phyloP scores from a whole-genome alignment of 2,113 vertebrate species.

The Tragulus kanchil region DNA sequence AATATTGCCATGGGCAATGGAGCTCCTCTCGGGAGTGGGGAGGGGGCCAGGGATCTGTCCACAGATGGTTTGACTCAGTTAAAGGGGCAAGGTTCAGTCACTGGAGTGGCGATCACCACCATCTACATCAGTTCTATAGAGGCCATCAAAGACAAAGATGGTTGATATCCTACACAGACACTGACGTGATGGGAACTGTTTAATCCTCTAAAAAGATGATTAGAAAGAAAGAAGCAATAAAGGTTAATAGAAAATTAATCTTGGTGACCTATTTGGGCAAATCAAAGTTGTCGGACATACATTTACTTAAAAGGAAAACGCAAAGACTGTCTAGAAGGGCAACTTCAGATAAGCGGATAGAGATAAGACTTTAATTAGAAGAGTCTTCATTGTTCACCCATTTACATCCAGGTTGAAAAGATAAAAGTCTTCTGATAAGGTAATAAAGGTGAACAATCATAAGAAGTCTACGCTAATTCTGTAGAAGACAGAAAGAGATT shows the following conservation, averaged over 20 bases:
- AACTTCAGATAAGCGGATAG: slow-evolving; percentile 51
- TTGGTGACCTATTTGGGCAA: slow-evolving; percentile 58
- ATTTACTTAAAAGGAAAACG: slow-evolving; percentile 44
- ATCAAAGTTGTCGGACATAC: slow-evolving; percentile 54
- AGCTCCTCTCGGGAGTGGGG: neutral
- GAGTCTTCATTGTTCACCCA: slow-evolving; percentile 35
- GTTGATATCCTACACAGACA: neutral
- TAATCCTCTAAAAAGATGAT: slow-evolving; percentile 65
- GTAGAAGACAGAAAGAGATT: neutral
- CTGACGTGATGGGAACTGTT: neutral
- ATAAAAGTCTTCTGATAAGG: slow-evolving; percentile 44
- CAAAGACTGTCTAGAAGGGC: slow-evolving; percentile 53
- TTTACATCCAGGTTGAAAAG: slow-evolving; percentile 50
- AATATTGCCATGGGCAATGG: neutral
- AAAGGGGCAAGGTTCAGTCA: neutral
- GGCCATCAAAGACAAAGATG: neutral
- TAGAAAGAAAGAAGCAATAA: slow-evolving; percentile 51
- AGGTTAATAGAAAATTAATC: slow-evolving; percentile 80
- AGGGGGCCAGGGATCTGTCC: neutral
- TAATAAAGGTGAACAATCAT: neutral
- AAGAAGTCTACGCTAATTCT: neutral
- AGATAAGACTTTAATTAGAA: slow-evolving; percentile 67
- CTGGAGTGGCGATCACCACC: neutral
- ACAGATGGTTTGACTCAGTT: neutral
- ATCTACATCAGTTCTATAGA: neutral